These are phyloP conservation scores for Apis laboriosa DNA, from an alignment of 1,140 invertebrate genomes.

Conservation along the genomic window DNA sequence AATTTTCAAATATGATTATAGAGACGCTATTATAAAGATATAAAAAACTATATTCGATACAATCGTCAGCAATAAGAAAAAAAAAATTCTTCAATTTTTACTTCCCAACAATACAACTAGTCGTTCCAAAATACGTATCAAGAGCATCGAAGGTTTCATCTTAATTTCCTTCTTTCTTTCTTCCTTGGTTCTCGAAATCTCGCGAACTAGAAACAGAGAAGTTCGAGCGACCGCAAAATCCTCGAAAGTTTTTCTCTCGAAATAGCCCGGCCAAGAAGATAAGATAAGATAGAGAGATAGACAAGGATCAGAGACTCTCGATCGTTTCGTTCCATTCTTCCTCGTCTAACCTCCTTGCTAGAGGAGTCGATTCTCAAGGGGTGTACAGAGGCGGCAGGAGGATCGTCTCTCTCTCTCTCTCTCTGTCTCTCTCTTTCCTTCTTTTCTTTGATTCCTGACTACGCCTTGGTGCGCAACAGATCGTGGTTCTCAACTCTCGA, in stretches of 20 bases:
- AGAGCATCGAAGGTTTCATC: background rate
- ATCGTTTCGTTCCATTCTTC: constrained; percentile 13
- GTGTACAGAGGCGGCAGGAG: constrained; percentile 3
- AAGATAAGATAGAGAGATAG: too few relatives aligned
- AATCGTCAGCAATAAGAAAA: too few relatives aligned
- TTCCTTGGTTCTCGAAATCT: background rate
- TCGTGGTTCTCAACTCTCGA: constrained; percentile 48
- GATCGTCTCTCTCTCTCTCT: constrained; percentile 37
- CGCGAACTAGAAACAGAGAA: constrained; percentile 3
- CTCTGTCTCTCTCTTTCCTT: constrained; percentile 29
- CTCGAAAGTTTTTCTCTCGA: constrained; percentile 21
- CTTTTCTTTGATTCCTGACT: constrained; percentile 43
- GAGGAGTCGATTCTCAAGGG: constrained; percentile 3
- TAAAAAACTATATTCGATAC: too few relatives aligned
- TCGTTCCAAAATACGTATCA: background rate
- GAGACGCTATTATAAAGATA: too few relatives aligned
- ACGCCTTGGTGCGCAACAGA: constrained; percentile 35
- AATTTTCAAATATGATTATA: too few relatives aligned
- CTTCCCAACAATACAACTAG: background rate
- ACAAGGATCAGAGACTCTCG: background rate
- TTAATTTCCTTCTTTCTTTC: background rate
- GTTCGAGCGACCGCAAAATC: constrained; percentile 7
- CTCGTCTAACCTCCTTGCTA: background rate
- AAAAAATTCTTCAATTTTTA: too few relatives aligned
- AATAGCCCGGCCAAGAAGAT: background rate